Percentiles rank a stretch among this genome's conserved stretches.
Conservation (phyloP, 2,888 invertebrate species). For the Pollenia amentaria region DNA sequence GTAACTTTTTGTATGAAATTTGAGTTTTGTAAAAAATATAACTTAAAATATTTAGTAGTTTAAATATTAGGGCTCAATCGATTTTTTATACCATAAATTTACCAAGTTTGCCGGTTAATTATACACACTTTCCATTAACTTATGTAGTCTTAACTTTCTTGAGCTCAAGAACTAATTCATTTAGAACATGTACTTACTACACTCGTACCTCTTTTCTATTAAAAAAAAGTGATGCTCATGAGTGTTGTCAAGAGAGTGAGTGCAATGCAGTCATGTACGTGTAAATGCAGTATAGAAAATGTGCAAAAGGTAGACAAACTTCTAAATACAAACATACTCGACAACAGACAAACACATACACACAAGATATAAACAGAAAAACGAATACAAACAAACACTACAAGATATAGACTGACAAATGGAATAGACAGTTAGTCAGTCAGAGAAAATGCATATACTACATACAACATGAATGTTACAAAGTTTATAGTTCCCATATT, state of each 20-base stretch:
- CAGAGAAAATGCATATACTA: not conserved
- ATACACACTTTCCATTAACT: too few relatives aligned
- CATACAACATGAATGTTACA: constrained; percentile 42
- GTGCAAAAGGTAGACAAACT: constrained; percentile 63
- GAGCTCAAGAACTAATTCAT: not conserved
- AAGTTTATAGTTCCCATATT: constrained; percentile 54
- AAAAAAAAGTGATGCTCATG: constrained; percentile 63
- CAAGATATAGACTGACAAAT: constrained; percentile 52
- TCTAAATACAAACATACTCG: constrained; percentile 3
- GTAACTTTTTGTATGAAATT: too few relatives aligned
- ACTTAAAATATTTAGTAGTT: too few relatives aligned
- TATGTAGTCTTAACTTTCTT: too few relatives aligned
- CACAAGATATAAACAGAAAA: not conserved
- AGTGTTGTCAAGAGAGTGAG: constrained; percentile 60
- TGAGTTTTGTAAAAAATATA: too few relatives aligned
- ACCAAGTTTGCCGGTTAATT: too few relatives aligned
- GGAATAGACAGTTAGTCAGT: constrained; percentile 34
- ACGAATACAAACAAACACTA: not conserved
- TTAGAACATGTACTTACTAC: not conserved
- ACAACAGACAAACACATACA: not conserved
- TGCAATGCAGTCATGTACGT: constrained; percentile 69
- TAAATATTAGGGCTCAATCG: too few relatives aligned
- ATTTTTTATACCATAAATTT: too few relatives aligned
- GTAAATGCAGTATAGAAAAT: constrained; percentile 57
- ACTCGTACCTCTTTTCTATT: constrained; percentile 1